These are phyloP conservation scores for Lacerta agilis DNA, from an alignment of 2,797 vertebrate genomes.

Conservation along the genomic window DNA sequence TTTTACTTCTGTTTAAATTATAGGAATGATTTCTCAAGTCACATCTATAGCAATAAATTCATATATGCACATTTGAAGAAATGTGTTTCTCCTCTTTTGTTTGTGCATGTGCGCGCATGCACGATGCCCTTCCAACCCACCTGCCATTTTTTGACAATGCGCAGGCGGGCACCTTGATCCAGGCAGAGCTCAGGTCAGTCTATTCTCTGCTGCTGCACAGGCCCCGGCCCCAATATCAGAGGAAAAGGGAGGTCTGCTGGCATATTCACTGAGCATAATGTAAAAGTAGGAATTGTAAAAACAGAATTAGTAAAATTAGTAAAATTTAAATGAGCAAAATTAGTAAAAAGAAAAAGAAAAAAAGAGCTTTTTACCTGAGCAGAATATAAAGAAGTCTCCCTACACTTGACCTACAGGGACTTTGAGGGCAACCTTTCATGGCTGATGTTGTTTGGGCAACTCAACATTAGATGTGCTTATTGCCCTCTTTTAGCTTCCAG, in stretches of 20 bases:
- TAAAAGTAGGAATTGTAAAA: conserved; percentile 51
- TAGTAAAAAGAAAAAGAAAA: background rate
- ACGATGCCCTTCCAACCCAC: too few species aligned
- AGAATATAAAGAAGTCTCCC: conserved; percentile 64
- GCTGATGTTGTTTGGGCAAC: conserved; percentile 54
- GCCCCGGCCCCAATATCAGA: background rate
- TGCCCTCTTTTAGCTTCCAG: conserved; percentile 32
- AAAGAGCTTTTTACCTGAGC: conserved; percentile 54
- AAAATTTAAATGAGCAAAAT: background rate
- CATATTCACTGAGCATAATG: conserved; percentile 16
- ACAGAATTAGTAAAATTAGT: too few species aligned
- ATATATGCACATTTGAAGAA: too few species aligned
- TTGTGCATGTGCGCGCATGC: too few species aligned
- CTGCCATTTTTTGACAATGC: too few species aligned
- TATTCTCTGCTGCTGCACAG: background rate
- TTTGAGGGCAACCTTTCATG: conserved; percentile 44
- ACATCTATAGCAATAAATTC: background rate
- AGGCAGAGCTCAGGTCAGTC: background rate
- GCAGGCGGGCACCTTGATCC: too few species aligned
- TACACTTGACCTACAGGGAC: conserved; percentile 54
- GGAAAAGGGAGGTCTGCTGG: background rate
- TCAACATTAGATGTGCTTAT: conserved; percentile 63
- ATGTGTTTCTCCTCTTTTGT: too few species aligned
- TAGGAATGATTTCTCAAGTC: background rate
- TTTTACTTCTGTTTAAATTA: background rate